These are phyloP conservation scores for Drosophila parvula DNA, from an alignment of 1,140 invertebrate genomes.

Conservation along the genomic window DNA sequence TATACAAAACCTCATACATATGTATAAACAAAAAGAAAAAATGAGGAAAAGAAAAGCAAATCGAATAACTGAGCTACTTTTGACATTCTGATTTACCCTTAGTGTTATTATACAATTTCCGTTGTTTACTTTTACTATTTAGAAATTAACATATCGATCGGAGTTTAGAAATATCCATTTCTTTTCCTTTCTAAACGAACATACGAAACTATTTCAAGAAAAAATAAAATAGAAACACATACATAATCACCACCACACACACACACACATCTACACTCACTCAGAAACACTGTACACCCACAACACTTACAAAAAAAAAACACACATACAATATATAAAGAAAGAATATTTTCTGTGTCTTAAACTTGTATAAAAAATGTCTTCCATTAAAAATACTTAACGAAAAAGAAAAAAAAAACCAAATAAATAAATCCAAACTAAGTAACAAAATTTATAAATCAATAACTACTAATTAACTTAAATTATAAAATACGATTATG, in stretches of 20 bases:
- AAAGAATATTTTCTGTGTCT: conserved; percentile 84
- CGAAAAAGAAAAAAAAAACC: conserved; percentile 32
- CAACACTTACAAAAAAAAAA: conserved; percentile 32
- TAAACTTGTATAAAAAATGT: conserved; percentile 84
- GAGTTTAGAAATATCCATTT: conserved; percentile 40
- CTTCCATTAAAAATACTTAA: conserved; percentile 83
- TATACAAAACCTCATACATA: conserved; percentile 72
- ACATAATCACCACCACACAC: conserved; percentile 17
- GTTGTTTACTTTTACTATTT: conserved; percentile 38
- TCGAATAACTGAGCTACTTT: conserved; percentile 24
- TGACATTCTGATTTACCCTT: conserved; percentile 17
- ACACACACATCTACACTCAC: conserved; percentile 29
- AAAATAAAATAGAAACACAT: conserved; percentile 22
- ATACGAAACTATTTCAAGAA: conserved; percentile 53
- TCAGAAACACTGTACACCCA: conserved; percentile 26
- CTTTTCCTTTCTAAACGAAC: conserved; percentile 47
- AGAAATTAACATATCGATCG: conserved; percentile 71
- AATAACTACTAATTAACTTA: conserved; percentile 74
- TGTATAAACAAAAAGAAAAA: conserved; percentile 9
- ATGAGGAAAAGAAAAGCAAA: conserved; percentile 16
- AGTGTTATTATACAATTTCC: conserved; percentile 30
- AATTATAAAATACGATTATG: conserved; percentile 68
- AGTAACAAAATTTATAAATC: conserved; percentile 63
- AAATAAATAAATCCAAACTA: conserved; percentile 38
- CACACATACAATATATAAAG: conserved; percentile 58